Conservation (phyloP, 2,888 invertebrate species). For the Tenthredo notha region DNA sequence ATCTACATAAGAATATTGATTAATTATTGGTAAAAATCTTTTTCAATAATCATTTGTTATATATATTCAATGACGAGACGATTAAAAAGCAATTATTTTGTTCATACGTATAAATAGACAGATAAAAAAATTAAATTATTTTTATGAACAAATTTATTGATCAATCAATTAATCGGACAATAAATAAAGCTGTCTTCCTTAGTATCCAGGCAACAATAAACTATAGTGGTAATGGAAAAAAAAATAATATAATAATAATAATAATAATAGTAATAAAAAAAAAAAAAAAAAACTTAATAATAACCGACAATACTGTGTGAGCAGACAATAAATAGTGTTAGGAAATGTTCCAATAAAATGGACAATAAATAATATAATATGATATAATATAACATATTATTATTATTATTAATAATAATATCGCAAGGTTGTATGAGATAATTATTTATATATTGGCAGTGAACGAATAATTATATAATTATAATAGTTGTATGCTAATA, state of each 20-base stretch:
- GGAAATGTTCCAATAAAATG: constrained; percentile 73
- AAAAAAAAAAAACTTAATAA: constrained; percentile 67
- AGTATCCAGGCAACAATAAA: constrained; percentile 74
- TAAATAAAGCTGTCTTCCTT: constrained; percentile 71
- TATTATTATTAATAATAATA: not conserved
- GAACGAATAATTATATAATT: not conserved
- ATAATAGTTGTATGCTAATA: not conserved
- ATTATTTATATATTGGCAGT: not conserved
- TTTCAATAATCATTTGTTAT: not conserved
- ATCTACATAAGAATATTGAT: constrained; percentile 61
- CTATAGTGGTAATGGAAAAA: constrained; percentile 57
- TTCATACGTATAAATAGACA: too few relatives aligned
- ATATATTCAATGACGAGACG: too few relatives aligned
- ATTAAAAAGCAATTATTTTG: too few relatives aligned
- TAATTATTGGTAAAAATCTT: not conserved
- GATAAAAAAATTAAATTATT: not conserved
- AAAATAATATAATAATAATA: too few relatives aligned
- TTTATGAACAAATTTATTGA: not conserved
- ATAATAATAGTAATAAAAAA: too few relatives aligned
- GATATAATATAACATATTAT: not conserved
- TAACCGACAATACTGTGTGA: constrained; percentile 78
- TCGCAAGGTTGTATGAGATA: not conserved
- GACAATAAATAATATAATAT: constrained; percentile 70
- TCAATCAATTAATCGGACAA: constrained; percentile 56
- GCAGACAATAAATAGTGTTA: constrained; percentile 76